Evolutionary conservation across 1,140 invertebrate genomes (phyloP), one percentile per base, ranked within the genome.

Genomic region (Megathymus violae): DNA sequence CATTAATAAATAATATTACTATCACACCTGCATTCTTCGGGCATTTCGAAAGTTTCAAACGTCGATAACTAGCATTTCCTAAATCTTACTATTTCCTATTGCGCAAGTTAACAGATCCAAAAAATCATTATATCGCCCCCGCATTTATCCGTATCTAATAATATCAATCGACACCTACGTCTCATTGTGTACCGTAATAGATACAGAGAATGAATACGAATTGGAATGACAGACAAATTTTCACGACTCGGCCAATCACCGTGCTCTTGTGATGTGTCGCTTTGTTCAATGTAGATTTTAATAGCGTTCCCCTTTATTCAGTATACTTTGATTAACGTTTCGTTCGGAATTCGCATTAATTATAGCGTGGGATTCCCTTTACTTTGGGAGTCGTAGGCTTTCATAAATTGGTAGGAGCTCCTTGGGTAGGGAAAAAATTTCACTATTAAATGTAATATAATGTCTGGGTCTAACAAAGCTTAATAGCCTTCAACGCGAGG

Each of bases 121-220:
- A 64, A 56, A 59, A 60, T 65, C 54, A 61, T 66, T 66, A 54
- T 54, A 47, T 71, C 76, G 71, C 74, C 74, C 71, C 74, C 74
- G 65, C 71, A 68, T 64, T 56, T 65, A 73, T 70, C 58, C 61
- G 62, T 72, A 72, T 67, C 68, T 67, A 63, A 68, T 66, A 68
- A 64, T 69, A 66, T 71, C 65, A 68, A 74, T 72, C 64, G 67
- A 46, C 65, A 62, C 65, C 65, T 56, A 62, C 65, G 47, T 17
- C 7, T 40, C 59, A 62, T 67, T 67, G 60, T 63, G 52, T 56
- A 67, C 36, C 47, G 58, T 67, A 67, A 67, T 67, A 67, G 60
- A 62, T 63, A 43, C 54, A 62, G 46, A 31, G 22, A 50, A 50
- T 54, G 52, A 59, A 67, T 67, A 67, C 65, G 56, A 67, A 67